Evolutionary conservation across 2,888 invertebrate species (phyloP), one percentile per base, ranked within the genome.

Genomic region (Cephus pulcher): DNA sequence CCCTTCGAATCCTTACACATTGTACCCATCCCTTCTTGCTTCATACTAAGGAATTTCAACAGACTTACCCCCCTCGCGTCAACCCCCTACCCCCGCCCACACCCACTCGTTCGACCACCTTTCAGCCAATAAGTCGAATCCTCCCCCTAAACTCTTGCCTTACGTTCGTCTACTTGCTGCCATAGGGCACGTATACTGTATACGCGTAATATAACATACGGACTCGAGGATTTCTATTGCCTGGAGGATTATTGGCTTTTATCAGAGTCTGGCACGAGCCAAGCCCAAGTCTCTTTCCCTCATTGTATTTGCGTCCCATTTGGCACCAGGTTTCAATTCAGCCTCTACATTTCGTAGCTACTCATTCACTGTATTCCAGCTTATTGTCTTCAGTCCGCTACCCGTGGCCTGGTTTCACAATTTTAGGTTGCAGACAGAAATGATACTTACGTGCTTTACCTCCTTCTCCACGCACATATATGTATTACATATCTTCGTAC

Each of bases 251-350:
- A 88, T 88, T 88, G 88, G 87, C 89, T 87, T 89, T 88, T 88
- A 89, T 87, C 88, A 83, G 84, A 83, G 85, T 80, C 84, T 81
- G 84, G 82, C 85, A 84, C 84, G 84, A 84, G 89, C 88, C 89
- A 88, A 89, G 86, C 83, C 73, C 75, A 37, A 73, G 34, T 81
- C 79, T 80, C 76, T 80, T 79, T 80, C 76, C 77, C 83, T 85
- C 86, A 85, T 86, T 86, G 88, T 86, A 86, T 85, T 88, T 86
- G 88, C 89, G 86, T 89, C 86, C 88, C 86, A 88, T 88, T 88
- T 88, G 88, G 88, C 88, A 88, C 82, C 75, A 85, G 83, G 81
- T 87, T 88, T 87, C 89, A 87, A 89, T 89, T 86, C 85, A 82
- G 76, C 83, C 79, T 84, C 79, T 83, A 86, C 84, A 86, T 87